These are phyloP conservation scores for Lanius collurio DNA, from an alignment of 2,113 vertebrate species.

Conservation along the genomic window DNA sequence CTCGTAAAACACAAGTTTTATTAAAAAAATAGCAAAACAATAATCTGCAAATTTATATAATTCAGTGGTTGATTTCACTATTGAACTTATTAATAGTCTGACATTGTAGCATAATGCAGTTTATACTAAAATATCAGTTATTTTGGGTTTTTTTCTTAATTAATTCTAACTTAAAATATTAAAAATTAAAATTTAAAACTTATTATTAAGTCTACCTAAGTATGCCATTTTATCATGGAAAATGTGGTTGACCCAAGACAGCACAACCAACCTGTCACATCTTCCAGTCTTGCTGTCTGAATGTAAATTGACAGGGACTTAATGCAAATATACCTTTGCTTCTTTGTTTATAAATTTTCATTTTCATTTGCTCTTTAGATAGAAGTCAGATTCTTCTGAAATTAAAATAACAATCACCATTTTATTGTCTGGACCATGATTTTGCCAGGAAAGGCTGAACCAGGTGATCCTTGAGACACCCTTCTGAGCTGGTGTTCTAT, in stretches of 20 bases:
- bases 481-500: neutral
- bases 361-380: conserved; percentile 15
- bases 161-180: neutral
- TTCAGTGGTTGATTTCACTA: conserved; percentile 5
- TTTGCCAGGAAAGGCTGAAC: neutral
- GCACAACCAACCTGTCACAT: neutral
- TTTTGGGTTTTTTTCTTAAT: neutral
- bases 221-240: neutral
- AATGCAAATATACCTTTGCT: neutral
- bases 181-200: neutral
- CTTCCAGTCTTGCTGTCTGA: neutral
- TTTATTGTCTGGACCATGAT: neutral
- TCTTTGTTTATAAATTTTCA: conserved; percentile 17
- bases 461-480: neutral
- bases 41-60: neutral
- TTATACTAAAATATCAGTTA: neutral
- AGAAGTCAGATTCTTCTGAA: neutral
- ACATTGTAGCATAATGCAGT: neutral
- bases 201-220: neutral
- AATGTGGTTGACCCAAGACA: neutral
- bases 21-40: neutral
- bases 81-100: neutral
- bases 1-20: neutral
- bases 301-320: conserved; percentile 5
- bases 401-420: neutral